Base-by-base conservation (phyloP, 2,888 invertebrate species). In the Cactoblastis cactorum region DNA sequence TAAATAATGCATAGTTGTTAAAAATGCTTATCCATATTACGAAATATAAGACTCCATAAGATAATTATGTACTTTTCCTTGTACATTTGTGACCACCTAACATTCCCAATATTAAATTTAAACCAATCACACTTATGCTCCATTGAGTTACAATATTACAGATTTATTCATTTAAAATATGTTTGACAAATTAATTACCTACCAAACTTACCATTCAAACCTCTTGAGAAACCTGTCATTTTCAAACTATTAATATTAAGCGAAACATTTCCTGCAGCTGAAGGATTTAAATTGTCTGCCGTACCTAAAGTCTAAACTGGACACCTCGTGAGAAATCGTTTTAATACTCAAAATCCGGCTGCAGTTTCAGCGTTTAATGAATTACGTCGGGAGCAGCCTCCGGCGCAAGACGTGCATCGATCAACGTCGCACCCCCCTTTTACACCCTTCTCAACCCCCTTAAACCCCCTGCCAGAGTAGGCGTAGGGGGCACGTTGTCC, bases 321-420 rank as follows among this genome's bases (percentile, higher is more conserved):
- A 83, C 83, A 78, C 77, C 78, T 80, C 82, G 82, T 85, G 88
- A 88, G 88, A 84, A 88, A 87, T 88, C 81, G 87, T 83, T 88
- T 87, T 87, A 86, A 87, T 88, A 83, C 86, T 82, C 86, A 87
- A 88, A 88, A 86, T 85, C 87, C 86, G 85, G 84, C 81, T 83
- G 84, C 84, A 88, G 87, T 84, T 86, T 85, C 85, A 87, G 76
- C 85, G 84, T 88, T 88, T 89, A 89, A 89, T 89, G 88, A 89
- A 89, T 89, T 88, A 89, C 88, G 86, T 85, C 81, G 88, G 85
- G 80, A 85, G 88, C 90, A 87, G 87, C 86, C 89, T 86, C 90
- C 86, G 90, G 91, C 90, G 90, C 91, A 91, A 91, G 91, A 91
- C 91, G 91, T 90, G 90, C 91, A 91, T 91, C 91, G 91, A 91